phyloP scores from a whole-genome alignment of 1,140 invertebrate genomes.

The Brachionus plicatilis region DNA sequence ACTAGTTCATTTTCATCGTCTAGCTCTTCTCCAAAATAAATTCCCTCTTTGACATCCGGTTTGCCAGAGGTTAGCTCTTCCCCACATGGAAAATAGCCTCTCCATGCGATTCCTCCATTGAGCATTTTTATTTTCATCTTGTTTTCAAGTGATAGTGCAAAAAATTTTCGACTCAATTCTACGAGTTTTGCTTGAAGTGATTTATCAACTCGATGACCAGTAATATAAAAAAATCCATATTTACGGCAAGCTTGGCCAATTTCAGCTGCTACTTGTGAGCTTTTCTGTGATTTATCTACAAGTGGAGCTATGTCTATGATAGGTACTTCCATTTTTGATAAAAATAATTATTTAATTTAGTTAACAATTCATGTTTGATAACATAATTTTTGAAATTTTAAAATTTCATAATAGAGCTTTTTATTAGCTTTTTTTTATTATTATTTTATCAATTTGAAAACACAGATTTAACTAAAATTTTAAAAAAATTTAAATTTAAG shows the following conservation, averaged over 20 bases:
- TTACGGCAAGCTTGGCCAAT: background rate
- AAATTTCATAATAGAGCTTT: no score
- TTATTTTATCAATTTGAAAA: no score
- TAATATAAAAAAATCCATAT: conserved; percentile 22
- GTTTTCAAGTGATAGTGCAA: background rate
- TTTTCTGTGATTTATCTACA: background rate
- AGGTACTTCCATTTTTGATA: background rate
- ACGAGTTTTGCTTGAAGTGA: background rate
- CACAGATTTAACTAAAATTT: no score
- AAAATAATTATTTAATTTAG: background rate
- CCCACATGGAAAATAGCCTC: conserved; percentile 29
- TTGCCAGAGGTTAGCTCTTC: background rate
- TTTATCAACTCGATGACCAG: background rate
- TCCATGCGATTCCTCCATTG: conserved; percentile 23
- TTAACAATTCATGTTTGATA: background rate
- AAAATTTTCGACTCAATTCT: conserved; percentile 12
- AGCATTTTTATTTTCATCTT: conserved; percentile 30
- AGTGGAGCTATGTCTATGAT: background rate
- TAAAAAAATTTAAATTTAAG: no score
- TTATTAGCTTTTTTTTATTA: no score
- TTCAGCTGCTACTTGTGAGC: background rate
- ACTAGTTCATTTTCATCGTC: background rate
- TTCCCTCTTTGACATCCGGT: conserved; percentile 26
- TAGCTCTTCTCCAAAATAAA: conserved; percentile 37
- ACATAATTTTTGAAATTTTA: background rate